Percentiles rank a stretch among this genome's conserved stretches.
Conservation (phyloP, 2,797 vertebrate genomes). For the Chrysolophus pictus region DNA sequence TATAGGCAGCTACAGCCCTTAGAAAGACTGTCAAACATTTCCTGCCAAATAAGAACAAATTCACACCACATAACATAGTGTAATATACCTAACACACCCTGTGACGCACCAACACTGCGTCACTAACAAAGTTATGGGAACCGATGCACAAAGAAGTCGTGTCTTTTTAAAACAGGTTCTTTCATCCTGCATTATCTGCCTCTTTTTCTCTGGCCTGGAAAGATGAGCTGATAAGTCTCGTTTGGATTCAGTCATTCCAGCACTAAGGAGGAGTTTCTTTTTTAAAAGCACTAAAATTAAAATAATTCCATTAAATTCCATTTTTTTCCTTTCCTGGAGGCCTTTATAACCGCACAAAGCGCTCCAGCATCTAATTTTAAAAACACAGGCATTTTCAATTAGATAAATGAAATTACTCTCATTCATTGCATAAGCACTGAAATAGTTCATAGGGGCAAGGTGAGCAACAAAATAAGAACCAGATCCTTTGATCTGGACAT, state of each 20-base stretch:
- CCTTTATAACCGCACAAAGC: neutral
- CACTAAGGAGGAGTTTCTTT: neutral
- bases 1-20: neutral
- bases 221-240: neutral
- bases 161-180: neutral
- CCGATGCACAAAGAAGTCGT: rapidly evolving
- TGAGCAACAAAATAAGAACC: neutral
- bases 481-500: neutral
- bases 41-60: neutral
- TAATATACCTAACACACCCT: conserved; percentile 50
- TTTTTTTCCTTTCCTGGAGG: neutral
- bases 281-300: neutral
- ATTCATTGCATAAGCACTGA: neutral
- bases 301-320: neutral
- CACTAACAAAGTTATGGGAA: conserved; percentile 28
- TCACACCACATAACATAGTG: neutral
- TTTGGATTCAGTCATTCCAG: neutral
- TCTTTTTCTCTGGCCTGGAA: neutral
- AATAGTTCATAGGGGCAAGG: neutral
- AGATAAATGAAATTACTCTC: neutral
- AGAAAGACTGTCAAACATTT: neutral
- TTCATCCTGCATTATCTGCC: neutral
- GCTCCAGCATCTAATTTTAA: neutral
- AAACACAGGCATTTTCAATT: neutral
- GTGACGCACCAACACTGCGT: conserved; percentile 11